Evolutionary conservation across 2,113 vertebrate genomes (phyloP).

Genomic region (Spea bombifrons): DNA sequence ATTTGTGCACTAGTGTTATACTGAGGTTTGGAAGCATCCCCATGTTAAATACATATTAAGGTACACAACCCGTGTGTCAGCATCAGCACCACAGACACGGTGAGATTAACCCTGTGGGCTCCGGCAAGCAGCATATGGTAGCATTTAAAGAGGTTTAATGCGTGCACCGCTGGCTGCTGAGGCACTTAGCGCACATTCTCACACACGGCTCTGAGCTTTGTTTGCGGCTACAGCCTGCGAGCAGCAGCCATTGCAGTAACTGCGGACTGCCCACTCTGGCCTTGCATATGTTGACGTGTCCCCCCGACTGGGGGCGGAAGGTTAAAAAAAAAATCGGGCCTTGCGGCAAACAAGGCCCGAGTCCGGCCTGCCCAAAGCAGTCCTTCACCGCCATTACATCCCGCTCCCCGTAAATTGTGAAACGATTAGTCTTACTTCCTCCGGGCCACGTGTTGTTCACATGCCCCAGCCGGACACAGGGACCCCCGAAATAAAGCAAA

Average conservation of each 20-base stretch:
- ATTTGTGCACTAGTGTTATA: too few species aligned
- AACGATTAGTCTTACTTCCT: slow-evolving; percentile 12
- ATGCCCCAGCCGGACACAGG: background rate
- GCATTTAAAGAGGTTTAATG: too few species aligned
- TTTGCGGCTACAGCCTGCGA: background rate
- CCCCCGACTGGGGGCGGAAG: slow-evolving; percentile 1
- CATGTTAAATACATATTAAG: too few species aligned
- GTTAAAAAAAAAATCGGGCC: background rate
- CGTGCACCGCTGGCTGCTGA: too few species aligned
- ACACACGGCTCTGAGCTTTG: background rate
- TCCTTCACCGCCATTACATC: slow-evolving; percentile 24
- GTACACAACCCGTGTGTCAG: too few species aligned
- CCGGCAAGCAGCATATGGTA: too few species aligned
- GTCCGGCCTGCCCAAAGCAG: background rate
- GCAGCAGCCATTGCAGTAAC: background rate
- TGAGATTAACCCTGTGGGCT: too few species aligned
- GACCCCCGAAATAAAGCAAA: background rate
- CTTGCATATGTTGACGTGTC: slow-evolving; percentile 30
- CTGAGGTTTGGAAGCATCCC: too few species aligned
- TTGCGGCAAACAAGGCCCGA: background rate
- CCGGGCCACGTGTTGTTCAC: slow-evolving; percentile 12
- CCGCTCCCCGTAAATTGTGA: background rate
- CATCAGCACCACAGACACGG: too few species aligned
- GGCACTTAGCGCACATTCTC: background rate
- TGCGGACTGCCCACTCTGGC: background rate